These are phyloP conservation scores for Streblospio benedicti DNA, from an alignment of 1,140 invertebrate genomes.

Conservation along the genomic window DNA sequence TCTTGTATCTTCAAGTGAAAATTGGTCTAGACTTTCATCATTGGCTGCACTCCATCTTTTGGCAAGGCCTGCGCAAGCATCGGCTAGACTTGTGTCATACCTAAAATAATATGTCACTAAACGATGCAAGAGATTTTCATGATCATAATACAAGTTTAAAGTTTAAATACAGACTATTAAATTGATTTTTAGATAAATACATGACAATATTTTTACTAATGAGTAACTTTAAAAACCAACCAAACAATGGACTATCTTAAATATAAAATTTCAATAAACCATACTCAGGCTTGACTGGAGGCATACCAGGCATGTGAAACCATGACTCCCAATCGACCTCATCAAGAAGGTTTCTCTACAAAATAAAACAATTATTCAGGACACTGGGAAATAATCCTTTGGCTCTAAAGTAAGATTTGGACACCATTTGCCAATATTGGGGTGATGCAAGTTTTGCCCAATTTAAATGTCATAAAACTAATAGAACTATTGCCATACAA, in stretches of 20 bases:
- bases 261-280: too few species aligned
- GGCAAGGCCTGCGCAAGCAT: slow-evolving; percentile 56
- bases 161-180: background rate
- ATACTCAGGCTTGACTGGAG: slow-evolving; percentile 71
- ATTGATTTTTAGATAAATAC: too few species aligned
- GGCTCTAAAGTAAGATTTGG: too few species aligned
- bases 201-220: too few species aligned
- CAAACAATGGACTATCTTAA: too few species aligned
- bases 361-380: too few species aligned
- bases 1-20: slow-evolving; percentile 50
- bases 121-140: background rate
- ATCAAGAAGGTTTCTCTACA: slow-evolving; percentile 32
- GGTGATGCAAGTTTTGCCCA: too few species aligned
- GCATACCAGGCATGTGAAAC: slow-evolving; percentile 76
- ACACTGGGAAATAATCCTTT: too few species aligned
- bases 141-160: background rate
- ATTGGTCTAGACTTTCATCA: slow-evolving; percentile 42
- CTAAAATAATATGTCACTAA: slow-evolving; percentile 44
- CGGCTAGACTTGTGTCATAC: slow-evolving; percentile 61
- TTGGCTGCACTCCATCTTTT: slow-evolving; percentile 52
- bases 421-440: too few species aligned
- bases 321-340: slow-evolving; percentile 76
- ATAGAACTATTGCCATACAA: too few species aligned
- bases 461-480: too few species aligned
- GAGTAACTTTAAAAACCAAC: too few species aligned